These are phyloP conservation scores for Macrotus californicus DNA, from an alignment of 2,113 vertebrate species.

Conservation along the genomic window DNA sequence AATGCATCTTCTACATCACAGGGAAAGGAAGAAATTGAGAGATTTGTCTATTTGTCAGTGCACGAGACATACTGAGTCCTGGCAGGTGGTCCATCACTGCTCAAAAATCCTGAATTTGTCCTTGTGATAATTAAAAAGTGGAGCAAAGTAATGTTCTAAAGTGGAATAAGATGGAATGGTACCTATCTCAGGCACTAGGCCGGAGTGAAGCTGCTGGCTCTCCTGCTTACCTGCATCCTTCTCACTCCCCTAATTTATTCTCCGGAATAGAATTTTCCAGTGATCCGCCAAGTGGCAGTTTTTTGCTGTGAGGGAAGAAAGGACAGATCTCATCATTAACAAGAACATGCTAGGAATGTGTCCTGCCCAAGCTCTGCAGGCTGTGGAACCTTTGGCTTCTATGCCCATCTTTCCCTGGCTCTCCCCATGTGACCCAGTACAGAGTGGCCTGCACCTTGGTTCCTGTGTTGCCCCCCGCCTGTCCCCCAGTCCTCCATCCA, in stretches of 20 bases:
- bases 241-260: fast-evolving
- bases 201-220: background rate
- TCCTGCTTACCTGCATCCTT: fast-evolving
- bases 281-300: background rate
- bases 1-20: background rate
- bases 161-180: background rate
- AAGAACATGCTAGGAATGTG: background rate
- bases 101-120: background rate
- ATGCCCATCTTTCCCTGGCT: background rate
- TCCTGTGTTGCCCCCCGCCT: no score
- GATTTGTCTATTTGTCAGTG: background rate
- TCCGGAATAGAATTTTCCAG: background rate
- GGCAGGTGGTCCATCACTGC: background rate
- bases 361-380: background rate
- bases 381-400: background rate
- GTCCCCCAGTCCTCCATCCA: background rate
- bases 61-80: background rate
- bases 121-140: background rate
- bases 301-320: background rate
- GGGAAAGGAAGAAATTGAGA: background rate
- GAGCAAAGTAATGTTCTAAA: background rate
- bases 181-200: background rate
- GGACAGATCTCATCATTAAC: background rate
- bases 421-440: background rate
- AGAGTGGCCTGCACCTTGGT: background rate